Percentiles rank a stretch among this genome's conserved stretches.
These are phyloP conservation scores for Nebria brevicollis DNA, from an alignment of 2,888 invertebrate genomes.

Conservation along the genomic window DNA sequence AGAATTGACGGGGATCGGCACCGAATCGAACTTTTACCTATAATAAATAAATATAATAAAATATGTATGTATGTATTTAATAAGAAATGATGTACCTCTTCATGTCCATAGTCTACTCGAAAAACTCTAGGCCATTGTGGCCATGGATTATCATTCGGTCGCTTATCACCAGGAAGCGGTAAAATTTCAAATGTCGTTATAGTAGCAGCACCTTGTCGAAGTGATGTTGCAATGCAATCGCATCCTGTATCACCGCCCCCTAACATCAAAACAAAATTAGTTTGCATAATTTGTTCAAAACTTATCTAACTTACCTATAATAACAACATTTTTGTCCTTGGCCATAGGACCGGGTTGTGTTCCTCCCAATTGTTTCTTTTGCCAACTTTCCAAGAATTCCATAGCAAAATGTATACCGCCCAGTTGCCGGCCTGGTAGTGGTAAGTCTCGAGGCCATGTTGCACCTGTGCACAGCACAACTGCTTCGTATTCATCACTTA, in stretches of 20 bases:
- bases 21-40: conserved; percentile 84
- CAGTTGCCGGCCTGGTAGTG: conserved; percentile 82
- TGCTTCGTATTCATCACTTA: conserved; percentile 80
- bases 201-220: conserved; percentile 88
- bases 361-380: conserved; percentile 89
- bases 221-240: conserved; percentile 97
- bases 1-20: conserved; percentile 92
- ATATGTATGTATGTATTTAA: background rate
- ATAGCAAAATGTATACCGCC: conserved; percentile 97
- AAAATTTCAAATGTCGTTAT: conserved; percentile 98
- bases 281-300: background rate
- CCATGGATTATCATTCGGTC: conserved; percentile 96
- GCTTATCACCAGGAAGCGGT: conserved; percentile 84
- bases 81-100: conserved; percentile 72
- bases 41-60: conserved; percentile 23
- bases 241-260: conserved; percentile 89
- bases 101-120: conserved; percentile 97
- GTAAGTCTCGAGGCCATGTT: conserved; percentile 95
- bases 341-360: conserved; percentile 73
- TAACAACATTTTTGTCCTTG: conserved; percentile 92
- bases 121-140: conserved; percentile 98
- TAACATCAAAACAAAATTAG: conserved; percentile 6
- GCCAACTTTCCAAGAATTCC: conserved; percentile 96
- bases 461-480: conserved; percentile 92
- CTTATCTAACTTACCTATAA: conserved; percentile 73